Evolutionary conservation across 2,888 invertebrate species (phyloP).

Genomic region (Cataglyphis rosenhaueri): DNA sequence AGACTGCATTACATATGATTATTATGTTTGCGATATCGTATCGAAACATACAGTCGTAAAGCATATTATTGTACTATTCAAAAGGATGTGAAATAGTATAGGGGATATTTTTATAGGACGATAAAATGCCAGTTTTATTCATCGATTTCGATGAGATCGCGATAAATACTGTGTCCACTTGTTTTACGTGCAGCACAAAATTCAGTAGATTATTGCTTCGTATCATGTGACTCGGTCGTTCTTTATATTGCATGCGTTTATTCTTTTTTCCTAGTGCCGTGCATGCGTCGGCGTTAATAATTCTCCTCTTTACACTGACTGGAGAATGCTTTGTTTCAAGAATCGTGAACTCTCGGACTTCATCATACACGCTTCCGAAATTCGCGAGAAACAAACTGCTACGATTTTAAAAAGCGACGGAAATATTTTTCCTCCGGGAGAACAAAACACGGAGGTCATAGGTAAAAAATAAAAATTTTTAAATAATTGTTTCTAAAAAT

Average conservation of each 20-base stretch:
- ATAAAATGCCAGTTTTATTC: slow-evolving; percentile 28
- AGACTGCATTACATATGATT: slow-evolving; percentile 26
- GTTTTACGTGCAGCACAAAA: slow-evolving; percentile 39
- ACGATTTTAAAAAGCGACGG: slow-evolving; percentile 25
- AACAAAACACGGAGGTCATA: slow-evolving; percentile 2
- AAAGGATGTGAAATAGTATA: slow-evolving; percentile 19
- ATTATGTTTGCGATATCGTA: slow-evolving; percentile 4
- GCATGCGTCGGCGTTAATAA: slow-evolving; percentile 28
- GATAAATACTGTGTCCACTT: slow-evolving; percentile 46
- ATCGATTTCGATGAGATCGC: slow-evolving; percentile 25
- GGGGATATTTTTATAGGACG: slow-evolving; percentile 10
- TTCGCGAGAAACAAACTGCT: slow-evolving; percentile 14
- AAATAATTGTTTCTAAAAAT: not conserved
- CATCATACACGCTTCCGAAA: slow-evolving; percentile 10
- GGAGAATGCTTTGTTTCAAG: slow-evolving; percentile 38
- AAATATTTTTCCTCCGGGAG: slow-evolving; percentile 5
- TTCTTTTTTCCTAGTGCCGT: slow-evolving; percentile 15
- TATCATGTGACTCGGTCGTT: slow-evolving; percentile 33
- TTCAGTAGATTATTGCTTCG: slow-evolving; percentile 46
- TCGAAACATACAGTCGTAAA: slow-evolving; percentile 27
- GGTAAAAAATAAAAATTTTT: not conserved
- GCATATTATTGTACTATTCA: slow-evolving; percentile 20
- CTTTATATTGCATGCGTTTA: slow-evolving; percentile 34
- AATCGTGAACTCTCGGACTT: slow-evolving; percentile 27
- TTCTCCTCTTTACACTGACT: slow-evolving; percentile 33